Conservation (phyloP, 1,140 invertebrate genomes). For the Heliothis subflexa region DNA sequence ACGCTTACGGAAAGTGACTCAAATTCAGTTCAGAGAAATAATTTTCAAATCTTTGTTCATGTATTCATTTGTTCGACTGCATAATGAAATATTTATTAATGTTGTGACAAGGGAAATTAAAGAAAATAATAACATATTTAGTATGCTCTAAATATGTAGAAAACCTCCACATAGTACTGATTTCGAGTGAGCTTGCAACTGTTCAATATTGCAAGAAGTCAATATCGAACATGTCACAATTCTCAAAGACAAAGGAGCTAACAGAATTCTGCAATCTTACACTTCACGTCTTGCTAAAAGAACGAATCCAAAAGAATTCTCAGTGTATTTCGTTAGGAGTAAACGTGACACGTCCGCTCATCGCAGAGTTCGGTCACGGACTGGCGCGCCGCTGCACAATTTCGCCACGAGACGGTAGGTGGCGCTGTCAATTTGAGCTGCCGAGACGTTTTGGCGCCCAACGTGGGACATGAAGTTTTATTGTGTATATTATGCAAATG, state of each 20-base stretch:
- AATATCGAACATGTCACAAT: slow-evolving; percentile 5
- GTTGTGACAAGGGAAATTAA: too few species aligned
- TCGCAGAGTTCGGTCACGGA: slow-evolving; percentile 77
- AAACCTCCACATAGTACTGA: too few species aligned
- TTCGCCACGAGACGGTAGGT: slow-evolving; percentile 64
- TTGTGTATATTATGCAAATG: slow-evolving; percentile 27
- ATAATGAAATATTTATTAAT: too few species aligned
- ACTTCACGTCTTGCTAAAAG: background rate
- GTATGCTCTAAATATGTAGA: too few species aligned
- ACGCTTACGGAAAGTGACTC: too few species aligned
- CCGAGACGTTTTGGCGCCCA: slow-evolving; percentile 75
- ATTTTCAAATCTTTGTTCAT: too few species aligned
- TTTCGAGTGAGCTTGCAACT: background rate
- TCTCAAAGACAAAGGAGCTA: background rate
- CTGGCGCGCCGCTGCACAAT: slow-evolving; percentile 62
- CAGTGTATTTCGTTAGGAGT: slow-evolving; percentile 63
- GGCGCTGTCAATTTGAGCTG: slow-evolving; percentile 78
- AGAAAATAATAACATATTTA: too few species aligned
- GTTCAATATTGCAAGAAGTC: background rate
- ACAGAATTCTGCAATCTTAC: slow-evolving; percentile 10
- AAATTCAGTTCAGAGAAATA: too few species aligned
- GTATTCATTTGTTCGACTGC: too few species aligned
- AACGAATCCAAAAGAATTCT: slow-evolving; percentile 31
- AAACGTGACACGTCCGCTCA: slow-evolving; percentile 67
- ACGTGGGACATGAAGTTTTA: slow-evolving; percentile 56